Evolutionary conservation across 2,113 vertebrate species (phyloP).

Genomic region (human): DNA sequence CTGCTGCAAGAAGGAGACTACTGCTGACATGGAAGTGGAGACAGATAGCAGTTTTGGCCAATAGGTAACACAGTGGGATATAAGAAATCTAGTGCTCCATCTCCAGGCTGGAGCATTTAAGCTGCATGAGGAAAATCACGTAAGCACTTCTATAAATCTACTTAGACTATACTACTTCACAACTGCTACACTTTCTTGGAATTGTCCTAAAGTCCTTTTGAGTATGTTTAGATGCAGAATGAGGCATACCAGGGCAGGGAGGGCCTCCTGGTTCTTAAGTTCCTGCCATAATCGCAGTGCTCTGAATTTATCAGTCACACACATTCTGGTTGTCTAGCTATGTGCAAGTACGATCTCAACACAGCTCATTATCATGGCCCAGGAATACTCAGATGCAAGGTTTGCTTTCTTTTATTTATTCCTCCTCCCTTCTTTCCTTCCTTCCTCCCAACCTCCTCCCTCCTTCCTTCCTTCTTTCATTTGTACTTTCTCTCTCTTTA

Average conservation of each 20-base stretch:
- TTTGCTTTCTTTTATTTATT: background rate
- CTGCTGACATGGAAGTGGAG: background rate
- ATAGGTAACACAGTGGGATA: background rate
- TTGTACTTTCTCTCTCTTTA: background rate
- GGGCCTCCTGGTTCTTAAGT: background rate
- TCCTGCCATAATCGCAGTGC: background rate
- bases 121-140: background rate
- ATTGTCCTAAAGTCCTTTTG: slow-evolving; percentile 16
- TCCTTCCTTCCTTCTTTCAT: background rate
- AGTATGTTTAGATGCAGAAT: slow-evolving; percentile 16
- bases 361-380: background rate
- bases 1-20: background rate
- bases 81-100: background rate
- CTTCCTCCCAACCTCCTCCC: background rate
- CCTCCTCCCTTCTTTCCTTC: too few relatives aligned
- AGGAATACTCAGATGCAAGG: background rate
- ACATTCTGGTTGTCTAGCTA: background rate
- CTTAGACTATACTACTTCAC: background rate
- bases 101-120: background rate
- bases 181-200: background rate
- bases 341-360: background rate
- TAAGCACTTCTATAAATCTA: slow-evolving; percentile 22
- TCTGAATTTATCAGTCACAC: background rate
- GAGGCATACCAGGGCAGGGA: background rate
- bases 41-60: background rate